Percentiles rank a stretch among this genome's conserved stretches.
Conservation (phyloP, 2,797 vertebrate species). For the Acropternis orthonyx region DNA sequence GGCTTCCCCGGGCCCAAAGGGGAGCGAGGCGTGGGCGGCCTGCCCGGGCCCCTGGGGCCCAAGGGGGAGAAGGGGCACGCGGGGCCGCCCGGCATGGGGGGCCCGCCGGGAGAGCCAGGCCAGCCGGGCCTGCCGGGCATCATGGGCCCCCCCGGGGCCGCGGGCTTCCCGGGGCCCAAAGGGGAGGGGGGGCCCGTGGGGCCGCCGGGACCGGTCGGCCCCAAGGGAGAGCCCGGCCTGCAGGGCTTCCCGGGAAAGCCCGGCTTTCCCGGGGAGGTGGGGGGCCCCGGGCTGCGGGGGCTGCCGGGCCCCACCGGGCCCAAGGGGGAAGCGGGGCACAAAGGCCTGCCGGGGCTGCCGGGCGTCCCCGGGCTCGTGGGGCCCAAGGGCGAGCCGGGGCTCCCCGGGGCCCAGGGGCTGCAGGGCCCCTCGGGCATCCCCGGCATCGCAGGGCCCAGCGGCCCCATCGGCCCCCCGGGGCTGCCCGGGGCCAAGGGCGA, state of each 20-base stretch:
- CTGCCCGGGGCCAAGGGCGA: conserved; percentile 89
- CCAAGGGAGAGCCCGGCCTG: conserved; percentile 86
- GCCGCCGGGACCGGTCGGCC: conserved; percentile 82
- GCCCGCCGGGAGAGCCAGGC: conserved; percentile 85
- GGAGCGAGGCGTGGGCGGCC: conserved; percentile 85
- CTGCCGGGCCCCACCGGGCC: conserved; percentile 88
- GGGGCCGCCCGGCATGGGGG: conserved; percentile 86
- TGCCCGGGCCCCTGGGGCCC: conserved; percentile 83
- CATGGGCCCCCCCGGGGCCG: conserved; percentile 85
- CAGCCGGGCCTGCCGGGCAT: conserved; percentile 87
- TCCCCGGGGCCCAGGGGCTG: conserved; percentile 84
- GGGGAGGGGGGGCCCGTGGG: conserved; percentile 86
- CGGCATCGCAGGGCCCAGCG: conserved; percentile 88
- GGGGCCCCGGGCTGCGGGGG: conserved; percentile 87
- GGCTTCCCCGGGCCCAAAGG: conserved; percentile 92
- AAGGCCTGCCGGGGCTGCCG: conserved; percentile 85
- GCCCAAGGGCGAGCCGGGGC: conserved; percentile 85
- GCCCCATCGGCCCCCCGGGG: conserved; percentile 92
- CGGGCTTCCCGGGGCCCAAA: conserved; percentile 89
- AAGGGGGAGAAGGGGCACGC: conserved; percentile 90
- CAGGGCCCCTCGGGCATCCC: conserved; percentile 93
- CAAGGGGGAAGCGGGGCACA: conserved; percentile 87
- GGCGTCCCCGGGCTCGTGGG: conserved; percentile 84
- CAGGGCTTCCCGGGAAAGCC: conserved; percentile 88
- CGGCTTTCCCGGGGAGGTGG: conserved; percentile 86